Evolutionary conservation across 2,888 invertebrate genomes (phyloP), one percentile per base, ranked within the genome.

Genomic region (Corythucha ciliata): DNA sequence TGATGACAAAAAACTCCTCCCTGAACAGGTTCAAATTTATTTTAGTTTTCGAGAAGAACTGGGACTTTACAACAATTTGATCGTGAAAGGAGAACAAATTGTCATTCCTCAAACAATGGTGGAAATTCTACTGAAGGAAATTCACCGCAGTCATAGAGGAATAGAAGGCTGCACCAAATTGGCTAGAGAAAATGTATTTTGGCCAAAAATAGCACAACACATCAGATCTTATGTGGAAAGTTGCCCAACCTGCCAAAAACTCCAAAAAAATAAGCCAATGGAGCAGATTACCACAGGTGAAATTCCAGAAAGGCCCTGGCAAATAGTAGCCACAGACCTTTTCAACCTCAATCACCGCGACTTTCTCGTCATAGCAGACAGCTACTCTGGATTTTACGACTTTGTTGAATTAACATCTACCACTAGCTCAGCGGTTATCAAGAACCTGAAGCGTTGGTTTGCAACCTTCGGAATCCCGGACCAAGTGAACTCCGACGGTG

Each of bases 11-110:
- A 33, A 45, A 34, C 16, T 4, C 10, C 33, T 33, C 5, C 34
- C 45, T 2, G 33, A 45, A 33, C 6, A 3, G 6, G n/a, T 45
- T 3, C 45, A 45, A 21, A 39, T 10, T 8, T 49, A 27, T 29
- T 49, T 39, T n/a, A 49, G 40, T 29, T 49, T 40, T 21, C 8
- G 22, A 41, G 49, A 49, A 26, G 49, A 49, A 40, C 21, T 49
- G n/a, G 49, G 26, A 21, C n/a, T 49, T 2, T 39, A 40, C 20
- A 29, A 49, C 10, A 16, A 24, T 12, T 12, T 49, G 29, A 49
- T 49, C 4, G 32, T 49, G 40, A 40, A 41, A 49, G 40, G 40
- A 39, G 25, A 47, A 21, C n/a, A n/a, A 12, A 20, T 47, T 4
- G 14, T 47, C 12, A 48, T 48, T 14, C 48, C 48, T 25, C 10